A percentile compares a stretch with the other conserved stretches of the same genome.
Conservation (phyloP, 2,888 invertebrate genomes). For the Idaea dimidiata region DNA sequence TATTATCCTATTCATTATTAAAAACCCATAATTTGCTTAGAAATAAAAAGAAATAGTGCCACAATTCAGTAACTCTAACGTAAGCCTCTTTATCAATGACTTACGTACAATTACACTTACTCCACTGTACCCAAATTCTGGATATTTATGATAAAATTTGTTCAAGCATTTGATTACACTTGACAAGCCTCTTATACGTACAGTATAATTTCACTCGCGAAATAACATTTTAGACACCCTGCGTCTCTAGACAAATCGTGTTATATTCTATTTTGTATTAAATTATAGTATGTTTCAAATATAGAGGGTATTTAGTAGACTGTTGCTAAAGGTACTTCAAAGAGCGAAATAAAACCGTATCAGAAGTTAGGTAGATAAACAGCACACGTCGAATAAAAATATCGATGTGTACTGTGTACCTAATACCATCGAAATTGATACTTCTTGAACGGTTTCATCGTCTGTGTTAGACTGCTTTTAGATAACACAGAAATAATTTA, state of each 20-base stretch:
- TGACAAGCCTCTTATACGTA: conserved; percentile 25
- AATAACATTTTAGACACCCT: neutral
- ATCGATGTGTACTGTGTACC: too few relatives aligned
- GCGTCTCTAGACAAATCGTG: neutral
- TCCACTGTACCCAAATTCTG: conserved; percentile 16
- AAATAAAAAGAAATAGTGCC: too few relatives aligned
- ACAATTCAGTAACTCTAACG: neutral
- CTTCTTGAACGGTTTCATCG: too few relatives aligned
- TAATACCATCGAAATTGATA: too few relatives aligned
- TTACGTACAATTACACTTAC: conserved; percentile 27
- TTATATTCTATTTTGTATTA: neutral
- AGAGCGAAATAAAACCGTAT: too few relatives aligned
- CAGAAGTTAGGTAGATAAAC: too few relatives aligned
- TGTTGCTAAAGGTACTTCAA: too few relatives aligned
- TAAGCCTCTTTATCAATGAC: conserved; percentile 36
- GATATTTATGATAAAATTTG: conserved; percentile 18
- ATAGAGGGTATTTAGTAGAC: neutral
- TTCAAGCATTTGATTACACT: conserved; percentile 26
- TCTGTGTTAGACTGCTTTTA: too few relatives aligned
- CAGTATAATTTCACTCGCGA: neutral
- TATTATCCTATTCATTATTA: too few relatives aligned
- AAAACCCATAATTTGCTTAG: too few relatives aligned
- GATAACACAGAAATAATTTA: too few relatives aligned
- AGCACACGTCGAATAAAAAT: too few relatives aligned
- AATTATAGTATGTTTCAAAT: neutral